Percentiles rank a stretch among this genome's conserved stretches.
Evolutionary conservation across 1,140 invertebrate species (phyloP).

Genomic region (Panagrolaimus sp.): DNA sequence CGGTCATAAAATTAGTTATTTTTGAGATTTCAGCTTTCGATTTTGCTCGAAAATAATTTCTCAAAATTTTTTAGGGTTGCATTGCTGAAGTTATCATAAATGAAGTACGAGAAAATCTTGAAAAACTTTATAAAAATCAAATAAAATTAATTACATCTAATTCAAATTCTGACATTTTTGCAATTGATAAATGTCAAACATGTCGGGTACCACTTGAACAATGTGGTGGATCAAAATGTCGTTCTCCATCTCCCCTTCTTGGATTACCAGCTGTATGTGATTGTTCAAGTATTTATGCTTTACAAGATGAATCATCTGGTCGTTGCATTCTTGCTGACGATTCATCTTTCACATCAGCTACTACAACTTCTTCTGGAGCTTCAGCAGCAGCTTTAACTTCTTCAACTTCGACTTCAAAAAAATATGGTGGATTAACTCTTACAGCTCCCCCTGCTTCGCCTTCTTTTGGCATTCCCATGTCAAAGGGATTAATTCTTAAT

Average conservation of each 20-base stretch:
- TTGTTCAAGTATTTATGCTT: constrained; percentile 11
- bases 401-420: too few species aligned
- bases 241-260: background rate
- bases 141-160: background rate
- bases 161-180: background rate
- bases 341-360: too few species aligned
- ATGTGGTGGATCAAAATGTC: constrained; percentile 4
- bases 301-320: background rate
- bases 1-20: too few species aligned
- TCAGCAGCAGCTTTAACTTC: too few species aligned
- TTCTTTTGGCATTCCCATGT: too few species aligned
- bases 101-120: background rate
- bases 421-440: too few species aligned
- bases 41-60: too few species aligned
- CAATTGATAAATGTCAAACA: constrained; percentile 10
- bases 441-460: too few species aligned
- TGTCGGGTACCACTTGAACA: background rate
- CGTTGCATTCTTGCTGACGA: background rate
- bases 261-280: constrained; percentile 5
- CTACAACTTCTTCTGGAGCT: too few species aligned
- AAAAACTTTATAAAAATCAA: constrained; percentile 1
- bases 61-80: background rate
- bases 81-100: constrained; percentile 10
- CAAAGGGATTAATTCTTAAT: background rate
- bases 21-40: too few species aligned